Percentiles rank a stretch among this genome's conserved stretches.
These are phyloP conservation scores for Orchesella flavescens DNA, from an alignment of 2,888 invertebrate genomes.

Conservation along the genomic window DNA sequence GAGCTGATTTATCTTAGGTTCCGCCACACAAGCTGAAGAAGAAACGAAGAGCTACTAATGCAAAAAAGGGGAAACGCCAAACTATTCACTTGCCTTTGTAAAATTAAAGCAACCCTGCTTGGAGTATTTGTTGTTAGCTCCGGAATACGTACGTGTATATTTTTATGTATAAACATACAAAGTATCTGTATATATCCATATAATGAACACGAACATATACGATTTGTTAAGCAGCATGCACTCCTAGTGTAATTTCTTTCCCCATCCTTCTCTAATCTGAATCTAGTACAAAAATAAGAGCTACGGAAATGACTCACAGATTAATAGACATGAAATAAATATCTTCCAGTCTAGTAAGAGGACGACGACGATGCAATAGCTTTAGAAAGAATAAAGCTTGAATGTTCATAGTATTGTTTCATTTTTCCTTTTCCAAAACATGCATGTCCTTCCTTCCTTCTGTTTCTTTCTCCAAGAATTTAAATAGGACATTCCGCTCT, in stretches of 20 bases:
- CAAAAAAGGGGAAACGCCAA: slow-evolving; percentile 45
- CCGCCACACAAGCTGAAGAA: slow-evolving; percentile 30
- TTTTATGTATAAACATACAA: neutral
- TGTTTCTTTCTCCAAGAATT: slow-evolving; percentile 48
- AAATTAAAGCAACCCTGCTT: slow-evolving; percentile 46
- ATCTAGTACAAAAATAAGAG: too few relatives aligned
- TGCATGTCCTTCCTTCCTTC: slow-evolving; percentile 22
- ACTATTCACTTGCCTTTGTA: slow-evolving; percentile 48
- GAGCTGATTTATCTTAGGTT: slow-evolving; percentile 62
- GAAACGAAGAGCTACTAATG: slow-evolving; percentile 35
- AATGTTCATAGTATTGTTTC: slow-evolving; percentile 48
- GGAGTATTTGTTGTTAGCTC: neutral
- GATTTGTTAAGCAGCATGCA: neutral
- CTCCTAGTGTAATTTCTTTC: too few relatives aligned
- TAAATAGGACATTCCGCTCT: slow-evolving; percentile 57
- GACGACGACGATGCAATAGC: too few relatives aligned
- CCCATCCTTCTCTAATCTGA: too few relatives aligned
- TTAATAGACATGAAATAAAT: too few relatives aligned
- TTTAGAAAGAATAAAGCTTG: too few relatives aligned
- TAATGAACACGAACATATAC: neutral
- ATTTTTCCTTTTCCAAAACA: slow-evolving; percentile 36
- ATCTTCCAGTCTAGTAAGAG: too few relatives aligned
- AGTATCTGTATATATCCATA: neutral
- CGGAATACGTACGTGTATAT: neutral
- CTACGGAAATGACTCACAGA: too few relatives aligned